Evolutionary conservation across 2,113 vertebrate genomes (phyloP).

Genomic region (Etheostoma spectabile): DNA sequence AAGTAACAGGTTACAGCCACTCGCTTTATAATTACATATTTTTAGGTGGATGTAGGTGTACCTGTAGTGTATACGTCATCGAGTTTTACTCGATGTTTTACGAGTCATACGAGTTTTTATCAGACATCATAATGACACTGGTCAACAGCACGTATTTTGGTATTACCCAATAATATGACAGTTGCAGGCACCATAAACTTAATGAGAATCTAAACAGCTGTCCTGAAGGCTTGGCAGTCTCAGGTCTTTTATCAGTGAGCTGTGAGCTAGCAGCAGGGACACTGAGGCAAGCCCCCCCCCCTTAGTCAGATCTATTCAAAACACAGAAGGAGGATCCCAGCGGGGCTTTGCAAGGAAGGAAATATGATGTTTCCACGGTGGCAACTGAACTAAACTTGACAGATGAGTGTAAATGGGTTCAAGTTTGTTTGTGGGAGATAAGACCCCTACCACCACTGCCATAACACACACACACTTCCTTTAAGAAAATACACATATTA

Average conservation of each 20-base stretch:
- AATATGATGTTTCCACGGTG: slow-evolving; percentile 24
- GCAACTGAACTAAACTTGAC: slow-evolving; percentile 41
- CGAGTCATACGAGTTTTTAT: too few species aligned
- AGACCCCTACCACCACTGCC: background rate
- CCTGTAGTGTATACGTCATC: too few species aligned
- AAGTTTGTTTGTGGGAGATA: slow-evolving; percentile 14
- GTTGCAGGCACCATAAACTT: slow-evolving; percentile 5
- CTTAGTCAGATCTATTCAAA: slow-evolving; percentile 68
- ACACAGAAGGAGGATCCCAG: slow-evolving; percentile 39
- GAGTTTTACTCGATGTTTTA: too few species aligned
- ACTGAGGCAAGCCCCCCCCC: background rate
- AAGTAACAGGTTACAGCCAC: too few species aligned
- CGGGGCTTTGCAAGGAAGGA: slow-evolving; percentile 35
- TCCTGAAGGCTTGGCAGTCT: slow-evolving; percentile 23
- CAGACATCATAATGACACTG: background rate
- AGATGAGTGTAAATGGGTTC: slow-evolving; percentile 30
- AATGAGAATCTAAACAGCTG: slow-evolving; percentile 55
- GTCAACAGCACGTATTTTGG: background rate
- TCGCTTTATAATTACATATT: too few species aligned
- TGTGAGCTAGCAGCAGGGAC: slow-evolving; percentile 16
- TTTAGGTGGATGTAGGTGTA: too few species aligned
- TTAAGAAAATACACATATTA: slow-evolving; percentile 11
- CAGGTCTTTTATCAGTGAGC: slow-evolving; percentile 40
- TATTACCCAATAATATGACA: background rate
- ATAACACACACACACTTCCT: background rate